Evolutionary conservation across 1,140 invertebrate species (phyloP).

Genomic region (Orussus abietinus): DNA sequence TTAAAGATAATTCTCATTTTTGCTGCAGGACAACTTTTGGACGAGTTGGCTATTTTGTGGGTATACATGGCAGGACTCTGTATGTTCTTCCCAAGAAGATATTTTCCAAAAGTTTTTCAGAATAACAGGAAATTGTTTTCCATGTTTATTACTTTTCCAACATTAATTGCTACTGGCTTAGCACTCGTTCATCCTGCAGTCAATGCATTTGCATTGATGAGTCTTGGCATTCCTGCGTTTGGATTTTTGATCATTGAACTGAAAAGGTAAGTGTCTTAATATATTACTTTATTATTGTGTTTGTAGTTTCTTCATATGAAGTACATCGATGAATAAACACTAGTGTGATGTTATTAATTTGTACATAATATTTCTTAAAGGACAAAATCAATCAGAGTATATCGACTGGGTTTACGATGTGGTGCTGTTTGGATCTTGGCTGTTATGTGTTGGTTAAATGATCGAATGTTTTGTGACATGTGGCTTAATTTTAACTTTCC

Average conservation of each 20-base stretch:
- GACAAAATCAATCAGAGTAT: slow-evolving; percentile 62
- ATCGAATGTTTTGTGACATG: slow-evolving; percentile 72
- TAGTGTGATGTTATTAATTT: too few relatives aligned
- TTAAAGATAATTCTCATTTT: slow-evolving; percentile 2
- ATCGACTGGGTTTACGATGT: slow-evolving; percentile 64
- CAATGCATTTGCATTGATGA: slow-evolving; percentile 77
- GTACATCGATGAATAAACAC: too few relatives aligned
- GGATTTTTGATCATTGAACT: slow-evolving; percentile 64
- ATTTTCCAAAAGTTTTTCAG: slow-evolving; percentile 64
- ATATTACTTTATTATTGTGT: neutral
- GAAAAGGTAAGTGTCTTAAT: slow-evolving; percentile 55
- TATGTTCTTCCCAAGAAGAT: slow-evolving; percentile 67
- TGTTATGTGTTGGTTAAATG: slow-evolving; percentile 72
- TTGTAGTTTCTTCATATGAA: slow-evolving; percentile 4
- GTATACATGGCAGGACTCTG: slow-evolving; percentile 72
- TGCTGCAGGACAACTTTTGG: slow-evolving; percentile 65
- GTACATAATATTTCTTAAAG: slow-evolving; percentile 56
- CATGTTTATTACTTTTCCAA: slow-evolving; percentile 56
- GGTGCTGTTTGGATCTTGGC: slow-evolving; percentile 65
- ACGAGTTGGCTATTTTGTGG: slow-evolving; percentile 79
- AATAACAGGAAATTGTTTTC: slow-evolving; percentile 61
- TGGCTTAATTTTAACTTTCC: slow-evolving; percentile 73
- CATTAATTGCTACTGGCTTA: slow-evolving; percentile 62
- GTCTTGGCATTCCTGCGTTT: slow-evolving; percentile 66
- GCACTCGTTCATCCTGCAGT: slow-evolving; percentile 69